phyloP scores from a whole-genome alignment of 2,888 invertebrate genomes.

The Lepidochrysops patricia region DNA sequence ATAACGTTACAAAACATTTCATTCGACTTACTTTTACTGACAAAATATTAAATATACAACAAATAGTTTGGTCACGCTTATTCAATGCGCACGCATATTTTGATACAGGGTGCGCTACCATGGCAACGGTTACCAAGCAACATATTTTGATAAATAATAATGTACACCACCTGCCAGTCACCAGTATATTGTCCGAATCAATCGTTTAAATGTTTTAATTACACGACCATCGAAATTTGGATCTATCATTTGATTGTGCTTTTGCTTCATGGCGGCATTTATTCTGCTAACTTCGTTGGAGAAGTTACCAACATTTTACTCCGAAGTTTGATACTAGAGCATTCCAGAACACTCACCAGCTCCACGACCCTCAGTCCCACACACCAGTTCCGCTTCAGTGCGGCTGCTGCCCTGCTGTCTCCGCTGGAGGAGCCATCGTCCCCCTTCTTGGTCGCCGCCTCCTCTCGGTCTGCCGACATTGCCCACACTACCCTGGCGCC shows the following conservation, averaged over 20 bases:
- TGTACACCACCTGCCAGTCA: not conserved
- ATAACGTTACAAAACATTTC: no score
- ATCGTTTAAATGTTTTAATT: no score
- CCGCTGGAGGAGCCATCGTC: conserved; percentile 52
- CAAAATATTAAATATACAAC: no score
- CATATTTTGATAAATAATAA: not conserved
- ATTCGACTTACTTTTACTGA: no score
- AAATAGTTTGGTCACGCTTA: not conserved
- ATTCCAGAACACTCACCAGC: conserved; percentile 65
- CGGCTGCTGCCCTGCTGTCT: conserved; percentile 51
- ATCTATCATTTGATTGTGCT: no score
- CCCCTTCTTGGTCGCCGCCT: conserved; percentile 71
- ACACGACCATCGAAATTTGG: no score
- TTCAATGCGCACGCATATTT: not conserved
- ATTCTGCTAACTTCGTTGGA: no score
- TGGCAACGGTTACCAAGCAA: not conserved
- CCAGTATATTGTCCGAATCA: no score
- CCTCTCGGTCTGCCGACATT: conserved; percentile 78
- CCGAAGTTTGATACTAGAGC: no score
- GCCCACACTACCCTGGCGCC: conserved; percentile 71
- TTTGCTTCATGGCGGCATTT: no score
- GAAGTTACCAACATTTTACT: no score
- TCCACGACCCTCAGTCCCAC: conserved; percentile 75
- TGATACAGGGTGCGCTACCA: not conserved
- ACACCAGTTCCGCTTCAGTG: conserved; percentile 71